phyloP scores from a whole-genome alignment of 2,113 vertebrate species.

The Gymnogyps californianus region DNA sequence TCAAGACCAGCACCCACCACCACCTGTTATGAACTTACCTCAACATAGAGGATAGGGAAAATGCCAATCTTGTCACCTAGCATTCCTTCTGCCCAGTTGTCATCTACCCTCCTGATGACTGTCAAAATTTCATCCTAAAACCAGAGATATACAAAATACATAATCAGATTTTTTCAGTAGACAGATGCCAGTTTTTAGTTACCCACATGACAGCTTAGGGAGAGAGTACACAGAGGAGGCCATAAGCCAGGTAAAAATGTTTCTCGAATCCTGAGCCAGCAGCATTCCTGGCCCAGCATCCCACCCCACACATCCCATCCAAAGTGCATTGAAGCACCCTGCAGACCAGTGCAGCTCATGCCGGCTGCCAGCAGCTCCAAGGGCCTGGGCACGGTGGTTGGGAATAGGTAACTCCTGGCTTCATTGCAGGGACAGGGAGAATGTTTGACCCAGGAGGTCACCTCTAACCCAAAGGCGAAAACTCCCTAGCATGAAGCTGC shows the following conservation, averaged over 20 bases:
- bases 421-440: background rate
- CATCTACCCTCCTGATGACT: conserved; percentile 96
- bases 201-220: background rate
- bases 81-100: conserved; percentile 99
- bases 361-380: background rate
- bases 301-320: background rate
- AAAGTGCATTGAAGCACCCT: background rate
- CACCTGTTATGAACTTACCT: conserved; percentile 76
- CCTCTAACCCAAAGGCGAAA: background rate
- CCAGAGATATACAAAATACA: background rate
- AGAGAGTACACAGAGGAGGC: background rate
- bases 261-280: background rate
- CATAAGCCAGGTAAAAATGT: background rate
- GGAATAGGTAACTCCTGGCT: background rate
- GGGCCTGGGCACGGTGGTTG: background rate
- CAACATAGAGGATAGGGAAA: conserved; percentile 96
- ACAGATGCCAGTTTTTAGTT: background rate
- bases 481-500: background rate
- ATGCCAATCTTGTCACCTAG: conserved; percentile 98
- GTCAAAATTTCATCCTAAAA: conserved; percentile 95
- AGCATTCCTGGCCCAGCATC: background rate
- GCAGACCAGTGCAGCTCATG: background rate
- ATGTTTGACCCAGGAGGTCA: background rate
- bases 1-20: background rate
- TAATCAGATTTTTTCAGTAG: background rate